These are phyloP conservation scores for Drosophila fulvimacula DNA, from an alignment of 2,888 invertebrate species.

Conservation along the genomic window DNA sequence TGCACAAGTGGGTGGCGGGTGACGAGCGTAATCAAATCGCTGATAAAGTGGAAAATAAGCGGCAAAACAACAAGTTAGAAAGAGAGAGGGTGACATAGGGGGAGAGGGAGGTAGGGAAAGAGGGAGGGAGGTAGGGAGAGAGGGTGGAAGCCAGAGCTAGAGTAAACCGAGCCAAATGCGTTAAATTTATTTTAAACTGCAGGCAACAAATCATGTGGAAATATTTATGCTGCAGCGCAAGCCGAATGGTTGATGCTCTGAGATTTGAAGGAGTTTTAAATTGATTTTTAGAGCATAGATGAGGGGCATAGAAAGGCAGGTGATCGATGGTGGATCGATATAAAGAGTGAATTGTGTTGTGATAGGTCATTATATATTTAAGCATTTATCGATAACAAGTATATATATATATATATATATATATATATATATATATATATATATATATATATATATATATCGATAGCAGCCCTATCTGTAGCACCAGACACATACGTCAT, in stretches of 20 bases:
- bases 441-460: no score
- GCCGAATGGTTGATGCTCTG: neutral
- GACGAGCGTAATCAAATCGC: constrained; percentile 59
- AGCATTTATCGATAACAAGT: no score
- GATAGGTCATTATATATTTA: no score
- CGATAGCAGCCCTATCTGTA: no score
- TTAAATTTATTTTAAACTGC: constrained; percentile 17
- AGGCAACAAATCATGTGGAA: constrained; percentile 13
- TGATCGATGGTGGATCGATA: no score
- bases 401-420: no score
- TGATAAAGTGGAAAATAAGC: constrained; percentile 77
- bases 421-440: no score
- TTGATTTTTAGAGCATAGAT: neutral
- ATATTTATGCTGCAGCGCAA: neutral
- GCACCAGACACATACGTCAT: neutral
- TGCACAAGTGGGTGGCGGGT: neutral
- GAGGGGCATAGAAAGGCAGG: no score
- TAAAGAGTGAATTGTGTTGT: neutral
- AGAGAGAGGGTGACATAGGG: no score
- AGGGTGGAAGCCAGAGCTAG: neutral
- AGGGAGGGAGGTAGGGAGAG: neutral
- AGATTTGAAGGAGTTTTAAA: neutral
- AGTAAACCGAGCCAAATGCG: constrained; percentile 8
- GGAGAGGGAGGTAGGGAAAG: neutral
- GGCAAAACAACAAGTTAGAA: constrained; percentile 35